Conservation (phyloP, 2,113 vertebrate genomes). For the Corythoichthys haematopterus region DNA sequence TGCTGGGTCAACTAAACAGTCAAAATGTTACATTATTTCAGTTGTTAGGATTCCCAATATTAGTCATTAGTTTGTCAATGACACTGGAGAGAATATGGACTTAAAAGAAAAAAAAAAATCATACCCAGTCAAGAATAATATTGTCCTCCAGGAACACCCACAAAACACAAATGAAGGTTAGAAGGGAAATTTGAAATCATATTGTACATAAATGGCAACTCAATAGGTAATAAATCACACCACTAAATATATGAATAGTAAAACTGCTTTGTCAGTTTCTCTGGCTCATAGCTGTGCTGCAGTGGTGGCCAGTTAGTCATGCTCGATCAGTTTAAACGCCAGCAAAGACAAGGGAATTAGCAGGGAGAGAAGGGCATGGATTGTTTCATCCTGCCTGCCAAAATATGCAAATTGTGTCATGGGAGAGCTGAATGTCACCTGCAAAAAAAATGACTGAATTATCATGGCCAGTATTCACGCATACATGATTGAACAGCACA, state of each 20-base stretch:
- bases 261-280: constrained; percentile 22
- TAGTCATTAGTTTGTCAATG: no score
- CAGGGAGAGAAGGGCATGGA: constrained; percentile 6
- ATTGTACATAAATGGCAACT: constrained; percentile 14
- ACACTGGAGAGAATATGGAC: no score
- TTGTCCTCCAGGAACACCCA: background rate
- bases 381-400: constrained; percentile 12
- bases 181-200: constrained; percentile 11
- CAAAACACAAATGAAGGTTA: background rate
- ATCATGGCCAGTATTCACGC: background rate
- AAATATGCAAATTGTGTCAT: constrained; percentile 16
- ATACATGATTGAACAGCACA: background rate
- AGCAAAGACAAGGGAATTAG: background rate
- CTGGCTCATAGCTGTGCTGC: constrained; percentile 8
- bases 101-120: no score
- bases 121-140: background rate
- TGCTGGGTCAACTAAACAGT: no score
- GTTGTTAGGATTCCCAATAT: no score
- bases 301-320: constrained; percentile 15
- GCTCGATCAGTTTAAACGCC: constrained; percentile 9
- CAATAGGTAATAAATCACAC: constrained; percentile 21
- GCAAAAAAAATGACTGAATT: constrained; percentile 10
- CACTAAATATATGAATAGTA: constrained; percentile 25
- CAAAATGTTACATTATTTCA: no score
- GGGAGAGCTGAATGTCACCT: constrained; percentile 27